Conservation (phyloP, 2,797 vertebrate genomes). For the Rhynchotus rufescens region DNA sequence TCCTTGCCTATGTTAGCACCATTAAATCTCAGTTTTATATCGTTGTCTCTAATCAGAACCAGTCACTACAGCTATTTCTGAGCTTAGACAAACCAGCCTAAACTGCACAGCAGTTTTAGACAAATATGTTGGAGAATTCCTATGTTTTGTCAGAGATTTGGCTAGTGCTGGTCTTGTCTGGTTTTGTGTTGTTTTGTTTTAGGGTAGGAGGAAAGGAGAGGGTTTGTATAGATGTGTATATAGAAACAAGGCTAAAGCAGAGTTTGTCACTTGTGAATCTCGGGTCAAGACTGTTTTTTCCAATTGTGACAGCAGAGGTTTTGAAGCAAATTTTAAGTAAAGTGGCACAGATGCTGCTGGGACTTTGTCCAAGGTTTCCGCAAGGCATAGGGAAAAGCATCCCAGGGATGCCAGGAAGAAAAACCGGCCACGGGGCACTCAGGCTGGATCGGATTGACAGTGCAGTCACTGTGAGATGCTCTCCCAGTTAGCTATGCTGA, state of each 20-base stretch:
- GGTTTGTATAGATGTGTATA: no score
- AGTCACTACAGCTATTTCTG: not conserved
- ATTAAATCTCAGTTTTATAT: not conserved
- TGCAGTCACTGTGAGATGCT: not conserved
- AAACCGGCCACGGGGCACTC: not conserved
- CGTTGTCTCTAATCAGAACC: not conserved
- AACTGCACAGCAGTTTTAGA: not conserved
- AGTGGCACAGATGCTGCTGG: rapidly evolving
- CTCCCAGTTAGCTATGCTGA: not conserved
- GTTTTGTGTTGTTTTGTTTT: not conserved
- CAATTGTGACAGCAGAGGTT: not conserved
- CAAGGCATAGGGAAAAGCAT: not conserved
- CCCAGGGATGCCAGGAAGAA: not conserved
- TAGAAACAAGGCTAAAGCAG: not conserved
- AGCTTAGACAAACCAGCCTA: not conserved
- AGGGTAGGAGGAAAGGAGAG: not conserved
- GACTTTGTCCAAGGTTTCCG: not conserved
- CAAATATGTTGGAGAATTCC: not conserved
- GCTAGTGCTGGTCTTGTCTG: rapidly evolving
- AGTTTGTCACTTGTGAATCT: not conserved
- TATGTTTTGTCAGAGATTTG: not conserved
- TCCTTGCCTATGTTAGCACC: not conserved
- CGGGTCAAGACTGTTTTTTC: not conserved
- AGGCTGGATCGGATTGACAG: not conserved
- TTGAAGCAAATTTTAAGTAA: not conserved